Percentiles rank a stretch among this genome's conserved stretches.
phyloP scores from a whole-genome alignment of 2,888 invertebrate genomes.

The Diadromus collaris region DNA sequence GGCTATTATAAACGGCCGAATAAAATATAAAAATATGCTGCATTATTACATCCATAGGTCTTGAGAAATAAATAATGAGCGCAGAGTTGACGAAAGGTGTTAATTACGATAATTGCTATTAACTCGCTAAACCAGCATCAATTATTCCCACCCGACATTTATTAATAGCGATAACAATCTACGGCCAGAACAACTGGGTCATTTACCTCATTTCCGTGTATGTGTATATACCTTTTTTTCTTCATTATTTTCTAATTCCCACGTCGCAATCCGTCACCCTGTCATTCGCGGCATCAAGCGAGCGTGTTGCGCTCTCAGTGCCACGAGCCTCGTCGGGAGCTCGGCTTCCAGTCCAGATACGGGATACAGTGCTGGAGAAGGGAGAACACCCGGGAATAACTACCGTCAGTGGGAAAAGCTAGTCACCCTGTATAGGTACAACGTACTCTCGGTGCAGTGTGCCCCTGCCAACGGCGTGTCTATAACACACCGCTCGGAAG shows the following conservation, averaged over 20 bases:
- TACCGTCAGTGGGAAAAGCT: conserved; percentile 11
- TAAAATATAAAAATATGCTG: not conserved
- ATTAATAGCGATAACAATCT: conserved; percentile 10
- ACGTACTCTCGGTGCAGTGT: conserved; percentile 8
- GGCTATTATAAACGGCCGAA: not conserved
- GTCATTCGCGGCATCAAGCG: conserved; percentile 28
- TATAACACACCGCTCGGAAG: conserved; percentile 22
- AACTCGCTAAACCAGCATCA: not conserved
- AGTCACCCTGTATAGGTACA: not conserved
- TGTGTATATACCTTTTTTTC: not conserved
- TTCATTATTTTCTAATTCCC: not conserved
- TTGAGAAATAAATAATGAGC: not conserved
- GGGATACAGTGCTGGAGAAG: conserved; percentile 17
- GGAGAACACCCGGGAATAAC: conserved; percentile 38
- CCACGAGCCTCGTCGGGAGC: conserved; percentile 27
- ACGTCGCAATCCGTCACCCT: conserved; percentile 31
- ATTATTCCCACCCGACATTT: not conserved
- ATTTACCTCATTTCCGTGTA: not conserved
- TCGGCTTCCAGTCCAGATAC: conserved; percentile 26
- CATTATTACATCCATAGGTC: not conserved
- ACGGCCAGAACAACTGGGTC: not conserved
- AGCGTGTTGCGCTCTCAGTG: conserved; percentile 24
- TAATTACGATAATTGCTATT: not conserved
- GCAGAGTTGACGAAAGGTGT: conserved; percentile 1
- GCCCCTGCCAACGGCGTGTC: conserved; percentile 12